Base-by-base conservation (phyloP, 1,140 invertebrate genomes). In the Sesamia nonagrioides region DNA sequence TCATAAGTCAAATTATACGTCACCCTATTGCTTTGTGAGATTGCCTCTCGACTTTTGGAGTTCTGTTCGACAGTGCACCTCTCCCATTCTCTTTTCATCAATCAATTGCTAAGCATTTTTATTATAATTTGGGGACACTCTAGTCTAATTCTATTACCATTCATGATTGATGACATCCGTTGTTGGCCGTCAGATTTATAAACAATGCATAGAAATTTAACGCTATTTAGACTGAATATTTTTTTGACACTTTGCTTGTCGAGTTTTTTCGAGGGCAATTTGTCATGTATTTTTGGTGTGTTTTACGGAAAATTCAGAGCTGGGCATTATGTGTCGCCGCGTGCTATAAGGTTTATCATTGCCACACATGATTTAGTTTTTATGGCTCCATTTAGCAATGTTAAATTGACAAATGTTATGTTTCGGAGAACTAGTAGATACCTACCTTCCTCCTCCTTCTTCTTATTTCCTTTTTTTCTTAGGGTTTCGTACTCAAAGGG, bases 81-180 rank as follows among this genome's bases (percentile, higher is more conserved):
- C 15, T 9, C 11, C 21, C 42, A 60, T 11, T 75, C 8, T 35
- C 58, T 61, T 42, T 48, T 61, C 76, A 78, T 78, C 76, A 48
- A 78, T 78, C 76, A 78, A 71, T 78, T 21, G 35, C 48, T 69
- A 58, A 54, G 66, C 52, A 78, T 78, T 78, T 78, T 71, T 78
- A 71, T 71, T 78, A 71, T 68, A 69, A 78, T 78, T 78, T 78
- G 40, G 52, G 60, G 58, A 60, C 76, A 78, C 76, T 61, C 54
- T 48, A 52, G 58, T 50, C 61, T 78, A 78, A 78, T 78, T 69
- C 50, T 69, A 78, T 78, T 69, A 60, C 35, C 27, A 15, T 3
- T 18, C 18, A 56, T 78, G 76, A 78, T 78, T 63, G 76, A 78
- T 78, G 63, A 52, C 52, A n/a, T 50, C 68, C 48, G 13, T 15